phyloP scores from a whole-genome alignment of 2,888 invertebrate genomes.

The Agrochola macilenta region DNA sequence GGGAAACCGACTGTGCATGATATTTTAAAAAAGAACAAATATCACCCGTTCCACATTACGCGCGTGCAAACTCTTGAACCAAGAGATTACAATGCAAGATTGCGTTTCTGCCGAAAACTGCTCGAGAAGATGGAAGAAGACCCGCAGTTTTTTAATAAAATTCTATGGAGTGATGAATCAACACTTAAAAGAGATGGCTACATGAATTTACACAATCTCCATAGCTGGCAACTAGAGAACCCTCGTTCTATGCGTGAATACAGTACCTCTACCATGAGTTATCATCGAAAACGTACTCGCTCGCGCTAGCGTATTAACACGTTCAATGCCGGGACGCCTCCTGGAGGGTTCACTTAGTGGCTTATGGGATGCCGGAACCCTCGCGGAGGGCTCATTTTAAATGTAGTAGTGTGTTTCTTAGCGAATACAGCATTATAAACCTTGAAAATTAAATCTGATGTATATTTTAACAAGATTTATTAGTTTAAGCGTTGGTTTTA shows the following conservation, averaged over 20 bases:
- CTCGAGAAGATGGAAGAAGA: background rate
- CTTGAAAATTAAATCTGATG: too few species aligned
- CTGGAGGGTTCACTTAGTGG: too few species aligned
- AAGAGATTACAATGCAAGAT: slow-evolving; percentile 1
- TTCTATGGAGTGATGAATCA: slow-evolving; percentile 35
- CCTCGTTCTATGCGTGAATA: background rate
- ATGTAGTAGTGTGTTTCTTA: too few species aligned
- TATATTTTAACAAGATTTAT: too few species aligned
- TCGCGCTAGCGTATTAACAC: too few species aligned
- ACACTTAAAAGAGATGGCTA: slow-evolving; percentile 25
- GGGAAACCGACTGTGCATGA: background rate
- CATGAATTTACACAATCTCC: slow-evolving; percentile 56
- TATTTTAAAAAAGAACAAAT: background rate
- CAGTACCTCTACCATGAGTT: too few species aligned
- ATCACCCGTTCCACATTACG: background rate
- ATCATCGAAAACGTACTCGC: too few species aligned
- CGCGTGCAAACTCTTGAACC: background rate
- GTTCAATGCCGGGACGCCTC: too few species aligned
- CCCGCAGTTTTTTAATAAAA: slow-evolving; percentile 7
- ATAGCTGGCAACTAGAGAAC: slow-evolving; percentile 8
- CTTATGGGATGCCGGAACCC: too few species aligned
- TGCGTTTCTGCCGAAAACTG: background rate
- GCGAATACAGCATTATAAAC: too few species aligned
- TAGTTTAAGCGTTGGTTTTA: too few species aligned
- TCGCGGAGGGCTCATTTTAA: too few species aligned